Evolutionary conservation across 2,113 vertebrate genomes (phyloP).

Genomic region (Saiga tatarica): DNA sequence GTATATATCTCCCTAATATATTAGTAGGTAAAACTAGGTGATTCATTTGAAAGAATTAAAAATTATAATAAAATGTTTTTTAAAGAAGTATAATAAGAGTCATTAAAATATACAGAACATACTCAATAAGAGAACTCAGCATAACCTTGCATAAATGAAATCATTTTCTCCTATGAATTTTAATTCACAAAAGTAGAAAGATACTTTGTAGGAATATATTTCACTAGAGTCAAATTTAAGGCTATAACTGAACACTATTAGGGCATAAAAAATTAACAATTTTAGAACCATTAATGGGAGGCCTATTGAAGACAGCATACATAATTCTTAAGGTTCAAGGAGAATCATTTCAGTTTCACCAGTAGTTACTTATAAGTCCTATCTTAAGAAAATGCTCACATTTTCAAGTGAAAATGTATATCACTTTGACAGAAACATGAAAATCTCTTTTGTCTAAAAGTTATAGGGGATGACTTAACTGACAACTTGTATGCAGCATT

Average conservation of each 20-base stretch:
- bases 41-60: constrained; percentile 32
- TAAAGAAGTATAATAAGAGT: neutral
- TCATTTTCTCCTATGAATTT: constrained; percentile 40
- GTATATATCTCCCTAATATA: neutral
- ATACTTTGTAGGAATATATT: constrained; percentile 31
- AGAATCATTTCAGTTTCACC: constrained; percentile 40
- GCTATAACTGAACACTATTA: constrained; percentile 26
- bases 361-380: constrained; percentile 50
- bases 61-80: neutral
- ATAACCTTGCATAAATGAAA: constrained; percentile 47
- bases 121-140: constrained; percentile 16
- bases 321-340: constrained; percentile 55
- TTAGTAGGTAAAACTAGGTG: neutral
- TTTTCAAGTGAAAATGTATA: constrained; percentile 41
- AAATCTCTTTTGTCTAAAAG: constrained; percentile 18
- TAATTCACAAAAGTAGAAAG: constrained; percentile 1
- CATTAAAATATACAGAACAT: constrained; percentile 30
- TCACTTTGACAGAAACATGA: constrained; percentile 44
- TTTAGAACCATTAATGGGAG: constrained; percentile 49
- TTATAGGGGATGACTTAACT: neutral
- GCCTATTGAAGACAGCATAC: constrained; percentile 25
- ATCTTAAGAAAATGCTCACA: constrained; percentile 58
- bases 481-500: neutral
- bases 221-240: constrained; percentile 52
- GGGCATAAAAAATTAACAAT: constrained; percentile 67